phyloP scores from a whole-genome alignment of 2,113 vertebrate genomes.

The Morone chrysops region DNA sequence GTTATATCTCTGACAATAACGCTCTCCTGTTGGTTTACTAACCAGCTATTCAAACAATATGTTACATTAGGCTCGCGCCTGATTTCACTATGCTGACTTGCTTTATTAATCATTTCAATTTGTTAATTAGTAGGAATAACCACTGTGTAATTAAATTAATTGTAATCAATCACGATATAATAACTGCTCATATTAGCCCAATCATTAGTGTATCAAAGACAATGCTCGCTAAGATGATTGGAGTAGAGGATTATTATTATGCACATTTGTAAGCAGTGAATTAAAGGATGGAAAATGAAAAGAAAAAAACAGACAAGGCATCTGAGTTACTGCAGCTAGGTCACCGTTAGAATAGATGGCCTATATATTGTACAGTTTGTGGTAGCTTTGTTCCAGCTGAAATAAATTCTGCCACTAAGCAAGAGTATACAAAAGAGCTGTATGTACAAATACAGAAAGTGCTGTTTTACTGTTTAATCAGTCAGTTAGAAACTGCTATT shows the following conservation, averaged over 20 bases:
- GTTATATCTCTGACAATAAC: conserved; percentile 63
- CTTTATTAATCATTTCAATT: conserved; percentile 18
- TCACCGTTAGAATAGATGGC: conserved; percentile 34
- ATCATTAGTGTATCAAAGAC: background rate
- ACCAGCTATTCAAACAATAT: conserved; percentile 43
- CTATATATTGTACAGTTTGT: conserved; percentile 37
- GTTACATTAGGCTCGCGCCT: conserved; percentile 22
- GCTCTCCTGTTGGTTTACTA: conserved; percentile 40
- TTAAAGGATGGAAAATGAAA: conserved; percentile 5
- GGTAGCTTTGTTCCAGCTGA: conserved; percentile 18
- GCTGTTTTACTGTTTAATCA: conserved; percentile 45
- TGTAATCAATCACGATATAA: conserved; percentile 12
- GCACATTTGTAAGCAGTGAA: background rate
- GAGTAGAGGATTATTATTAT: background rate
- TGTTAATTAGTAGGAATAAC: background rate
- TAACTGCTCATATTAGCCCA: background rate
- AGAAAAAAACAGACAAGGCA: conserved; percentile 13
- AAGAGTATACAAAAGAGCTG: background rate
- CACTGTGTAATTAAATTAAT: background rate
- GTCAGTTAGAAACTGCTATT: conserved; percentile 48
- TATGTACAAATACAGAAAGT: conserved; percentile 9
- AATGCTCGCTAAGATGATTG: background rate
- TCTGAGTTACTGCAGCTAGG: conserved; percentile 4
- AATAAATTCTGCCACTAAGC: conserved; percentile 8
- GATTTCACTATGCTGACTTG: conserved; percentile 29